A percentile compares a stretch with the other conserved stretches of the same genome.
These are phyloP conservation scores for Ceyx margarethae DNA, from an alignment of 2,113 vertebrate genomes.

Conservation along the genomic window DNA sequence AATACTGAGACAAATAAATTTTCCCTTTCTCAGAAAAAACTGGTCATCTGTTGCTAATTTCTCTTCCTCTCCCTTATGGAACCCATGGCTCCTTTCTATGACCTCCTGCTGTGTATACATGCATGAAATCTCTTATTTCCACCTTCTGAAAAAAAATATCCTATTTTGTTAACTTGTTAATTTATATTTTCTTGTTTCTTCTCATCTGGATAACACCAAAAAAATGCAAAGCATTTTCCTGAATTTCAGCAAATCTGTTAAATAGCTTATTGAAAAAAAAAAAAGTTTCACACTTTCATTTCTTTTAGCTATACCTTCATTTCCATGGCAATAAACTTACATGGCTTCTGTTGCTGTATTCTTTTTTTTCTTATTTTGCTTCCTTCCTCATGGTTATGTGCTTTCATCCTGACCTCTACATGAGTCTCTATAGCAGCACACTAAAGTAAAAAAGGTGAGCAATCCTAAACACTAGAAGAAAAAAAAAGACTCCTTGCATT, in stretches of 20 bases:
- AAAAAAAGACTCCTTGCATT: neutral
- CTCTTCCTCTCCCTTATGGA: neutral
- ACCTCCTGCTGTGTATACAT: neutral
- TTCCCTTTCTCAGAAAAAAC: constrained; percentile 16
- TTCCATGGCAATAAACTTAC: neutral
- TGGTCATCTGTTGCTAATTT: constrained; percentile 25
- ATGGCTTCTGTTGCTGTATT: neutral
- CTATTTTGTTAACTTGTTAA: neutral
- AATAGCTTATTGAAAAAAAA: neutral
- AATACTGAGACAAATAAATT: constrained; percentile 39
- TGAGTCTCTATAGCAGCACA: neutral
- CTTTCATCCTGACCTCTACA: neutral
- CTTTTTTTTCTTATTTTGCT: neutral
- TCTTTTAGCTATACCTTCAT: neutral
- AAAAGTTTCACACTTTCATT: neutral
- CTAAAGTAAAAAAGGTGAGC: neutral
- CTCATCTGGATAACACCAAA: neutral
- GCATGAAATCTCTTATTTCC: neutral
- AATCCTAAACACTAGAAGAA: neutral
- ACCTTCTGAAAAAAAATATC: neutral
- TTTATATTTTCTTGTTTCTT: neutral
- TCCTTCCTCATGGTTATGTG: neutral
- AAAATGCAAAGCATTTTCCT: neutral
- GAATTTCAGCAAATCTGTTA: neutral
- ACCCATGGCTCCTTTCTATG: neutral